Percentiles rank a stretch among this genome's conserved stretches.
phyloP scores from a whole-genome alignment of 2,113 vertebrate species.

The Equus quagga region DNA sequence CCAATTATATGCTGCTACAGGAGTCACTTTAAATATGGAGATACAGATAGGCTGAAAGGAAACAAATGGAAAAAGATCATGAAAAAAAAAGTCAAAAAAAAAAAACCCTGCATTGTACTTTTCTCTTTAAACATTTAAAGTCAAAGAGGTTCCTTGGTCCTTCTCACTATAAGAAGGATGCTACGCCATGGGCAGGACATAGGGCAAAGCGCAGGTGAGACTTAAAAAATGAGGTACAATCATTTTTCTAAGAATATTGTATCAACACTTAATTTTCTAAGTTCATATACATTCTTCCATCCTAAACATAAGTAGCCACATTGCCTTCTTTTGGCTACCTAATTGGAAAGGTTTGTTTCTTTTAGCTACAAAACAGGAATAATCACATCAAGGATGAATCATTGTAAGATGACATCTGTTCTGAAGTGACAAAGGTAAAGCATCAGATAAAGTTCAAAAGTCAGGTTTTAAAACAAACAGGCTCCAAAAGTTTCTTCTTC shows the following conservation, averaged over 20 bases:
- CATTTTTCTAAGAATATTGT: neutral
- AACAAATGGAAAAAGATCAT: neutral
- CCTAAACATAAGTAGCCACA: neutral
- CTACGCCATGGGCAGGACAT: neutral
- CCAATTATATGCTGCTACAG: neutral
- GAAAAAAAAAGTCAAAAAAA: neutral
- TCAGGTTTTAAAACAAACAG: neutral
- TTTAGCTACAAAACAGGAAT: slow-evolving; percentile 18
- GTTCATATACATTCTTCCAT: neutral
- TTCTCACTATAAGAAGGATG: neutral
- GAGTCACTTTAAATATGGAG: neutral
- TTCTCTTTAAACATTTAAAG: neutral
- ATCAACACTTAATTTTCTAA: neutral
- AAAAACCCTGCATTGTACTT: neutral
- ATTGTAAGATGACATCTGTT: slow-evolving; percentile 48
- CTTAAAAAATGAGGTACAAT: neutral
- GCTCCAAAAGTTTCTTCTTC: neutral
- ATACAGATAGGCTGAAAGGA: neutral
- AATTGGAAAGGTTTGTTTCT: neutral
- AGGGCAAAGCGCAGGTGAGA: neutral
- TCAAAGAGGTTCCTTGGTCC: neutral
- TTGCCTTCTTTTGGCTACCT: neutral
- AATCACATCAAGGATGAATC: neutral
- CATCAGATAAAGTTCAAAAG: slow-evolving; percentile 14
- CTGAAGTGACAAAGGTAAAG: slow-evolving; percentile 6